Evolutionary conservation across 2,797 vertebrate species (phyloP).

Genomic region (Tympanoctomys barrerae): DNA sequence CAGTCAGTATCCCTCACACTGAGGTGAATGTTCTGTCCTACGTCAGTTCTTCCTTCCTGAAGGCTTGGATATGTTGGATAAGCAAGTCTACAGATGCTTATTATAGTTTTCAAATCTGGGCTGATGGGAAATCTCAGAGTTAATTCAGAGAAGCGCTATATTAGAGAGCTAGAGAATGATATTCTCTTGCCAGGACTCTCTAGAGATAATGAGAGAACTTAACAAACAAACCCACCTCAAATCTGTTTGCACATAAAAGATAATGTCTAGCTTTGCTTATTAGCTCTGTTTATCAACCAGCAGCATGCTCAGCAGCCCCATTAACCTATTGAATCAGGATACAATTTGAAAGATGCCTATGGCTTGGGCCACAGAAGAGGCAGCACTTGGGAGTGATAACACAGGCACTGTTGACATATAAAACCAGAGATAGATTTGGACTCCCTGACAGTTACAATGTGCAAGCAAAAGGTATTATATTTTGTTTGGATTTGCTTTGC

Average conservation of each 20-base stretch:
- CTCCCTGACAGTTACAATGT: not conserved
- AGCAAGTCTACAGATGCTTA: not conserved
- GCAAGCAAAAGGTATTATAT: not conserved
- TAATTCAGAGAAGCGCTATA: conserved; percentile 5
- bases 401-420: not conserved
- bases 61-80: not conserved
- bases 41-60: not conserved
- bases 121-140: conserved; percentile 29
- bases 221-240: not conserved
- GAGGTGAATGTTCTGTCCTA: not conserved
- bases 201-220: conserved; percentile 36
- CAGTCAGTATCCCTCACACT: not conserved
- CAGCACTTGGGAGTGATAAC: not conserved
- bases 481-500: conserved; percentile 20
- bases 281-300: conserved; percentile 63
- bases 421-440: not conserved
- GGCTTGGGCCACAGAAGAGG: not conserved
- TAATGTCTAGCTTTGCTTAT: conserved; percentile 54
- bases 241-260: conserved; percentile 44
- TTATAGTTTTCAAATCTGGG: not conserved
- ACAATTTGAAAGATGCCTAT: not conserved
- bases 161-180: conserved; percentile 5
- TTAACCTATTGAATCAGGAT: conserved; percentile 13
- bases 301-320: not conserved
- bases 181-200: not conserved